phyloP scores from a whole-genome alignment of 2,113 vertebrate genomes.

The Caranx melampygus region DNA sequence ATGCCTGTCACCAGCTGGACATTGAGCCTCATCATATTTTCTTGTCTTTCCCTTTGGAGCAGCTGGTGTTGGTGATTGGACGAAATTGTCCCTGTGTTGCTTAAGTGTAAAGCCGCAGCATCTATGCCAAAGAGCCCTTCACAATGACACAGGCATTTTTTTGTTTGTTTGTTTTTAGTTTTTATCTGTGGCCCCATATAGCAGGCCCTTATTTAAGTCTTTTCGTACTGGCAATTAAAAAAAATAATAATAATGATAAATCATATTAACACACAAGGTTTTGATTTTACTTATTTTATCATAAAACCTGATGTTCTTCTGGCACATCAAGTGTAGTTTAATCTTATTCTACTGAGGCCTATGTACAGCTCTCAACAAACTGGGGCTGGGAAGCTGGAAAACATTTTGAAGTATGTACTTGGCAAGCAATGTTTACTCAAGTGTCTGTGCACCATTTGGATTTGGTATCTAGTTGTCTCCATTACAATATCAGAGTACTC shows the following conservation, averaged over 20 bases:
- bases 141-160: too few relatives aligned
- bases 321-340: background rate
- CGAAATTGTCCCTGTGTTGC: background rate
- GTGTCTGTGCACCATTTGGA: background rate
- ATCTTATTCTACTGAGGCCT: background rate
- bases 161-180: background rate
- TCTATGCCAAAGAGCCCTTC: background rate
- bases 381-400: background rate
- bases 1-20: too few relatives aligned
- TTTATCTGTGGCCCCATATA: background rate
- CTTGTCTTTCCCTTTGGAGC: background rate
- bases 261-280: background rate
- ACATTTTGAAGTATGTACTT: background rate
- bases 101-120: background rate
- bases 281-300: background rate
- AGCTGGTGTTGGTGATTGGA: background rate
- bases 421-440: background rate
- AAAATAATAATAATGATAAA: background rate
- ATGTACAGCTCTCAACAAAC: background rate
- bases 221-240: too few relatives aligned
- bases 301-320: background rate
- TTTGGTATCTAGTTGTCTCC: background rate
- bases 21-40: background rate
- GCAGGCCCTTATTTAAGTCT: too few relatives aligned
- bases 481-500: background rate